These are phyloP conservation scores for Heliconius melpomene DNA, from an alignment of 1,140 invertebrate genomes.

Conservation along the genomic window DNA sequence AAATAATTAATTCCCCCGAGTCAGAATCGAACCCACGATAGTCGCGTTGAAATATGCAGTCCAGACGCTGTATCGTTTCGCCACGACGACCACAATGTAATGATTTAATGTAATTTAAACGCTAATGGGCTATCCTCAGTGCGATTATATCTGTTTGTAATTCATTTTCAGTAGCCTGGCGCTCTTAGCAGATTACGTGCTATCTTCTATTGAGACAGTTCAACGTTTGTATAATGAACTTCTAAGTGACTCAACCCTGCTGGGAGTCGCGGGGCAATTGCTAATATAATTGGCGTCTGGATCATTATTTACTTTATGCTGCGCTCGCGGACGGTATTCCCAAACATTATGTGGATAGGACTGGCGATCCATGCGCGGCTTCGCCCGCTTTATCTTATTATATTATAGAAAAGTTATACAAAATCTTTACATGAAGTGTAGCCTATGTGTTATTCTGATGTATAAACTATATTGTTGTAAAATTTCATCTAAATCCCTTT, in stretches of 20 bases:
- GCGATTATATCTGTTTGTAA: background rate
- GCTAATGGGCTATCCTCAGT: background rate
- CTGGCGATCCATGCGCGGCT: too few relatives aligned
- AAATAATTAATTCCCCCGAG: too few relatives aligned
- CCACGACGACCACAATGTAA: background rate
- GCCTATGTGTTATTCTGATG: too few relatives aligned
- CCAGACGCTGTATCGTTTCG: too few relatives aligned
- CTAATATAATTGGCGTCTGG: slow-evolving; percentile 23
- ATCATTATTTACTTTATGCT: slow-evolving; percentile 3
- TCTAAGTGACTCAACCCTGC: slow-evolving; percentile 1
- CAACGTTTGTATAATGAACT: slow-evolving; percentile 26
- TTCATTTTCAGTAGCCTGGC: background rate
- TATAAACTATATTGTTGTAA: too few relatives aligned
- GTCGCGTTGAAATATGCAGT: too few relatives aligned
- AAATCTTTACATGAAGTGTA: too few relatives aligned
- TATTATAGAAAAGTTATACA: too few relatives aligned
- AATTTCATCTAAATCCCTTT: too few relatives aligned
- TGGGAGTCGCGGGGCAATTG: slow-evolving; percentile 13
- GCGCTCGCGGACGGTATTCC: background rate
- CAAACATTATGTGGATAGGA: background rate
- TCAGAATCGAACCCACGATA: too few relatives aligned
- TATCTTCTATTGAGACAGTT: slow-evolving; percentile 22
- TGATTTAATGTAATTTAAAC: background rate
- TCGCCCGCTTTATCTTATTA: too few relatives aligned
- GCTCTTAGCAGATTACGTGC: background rate